A percentile compares a stretch with the other conserved stretches of the same genome.
These are phyloP conservation scores for Tetrao urogallus DNA, from an alignment of 2,113 vertebrate species.

Conservation along the genomic window DNA sequence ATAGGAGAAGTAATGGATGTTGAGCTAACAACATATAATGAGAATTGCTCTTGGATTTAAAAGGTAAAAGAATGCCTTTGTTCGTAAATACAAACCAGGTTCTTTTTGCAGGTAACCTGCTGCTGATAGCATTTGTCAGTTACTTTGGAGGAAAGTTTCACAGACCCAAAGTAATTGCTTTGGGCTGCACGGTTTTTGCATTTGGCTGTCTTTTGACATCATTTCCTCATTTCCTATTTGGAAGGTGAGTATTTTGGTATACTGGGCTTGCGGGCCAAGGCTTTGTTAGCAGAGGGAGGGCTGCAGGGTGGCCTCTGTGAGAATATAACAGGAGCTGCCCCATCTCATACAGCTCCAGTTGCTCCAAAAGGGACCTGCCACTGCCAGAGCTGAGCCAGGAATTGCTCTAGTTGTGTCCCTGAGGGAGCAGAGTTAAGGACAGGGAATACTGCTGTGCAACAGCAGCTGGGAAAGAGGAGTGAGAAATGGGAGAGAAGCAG, in stretches of 20 bases:
- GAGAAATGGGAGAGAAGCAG: neutral
- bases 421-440: neutral
- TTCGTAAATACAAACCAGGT: neutral
- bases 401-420: neutral
- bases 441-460: neutral
- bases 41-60: neutral
- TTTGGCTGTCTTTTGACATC: slow-evolving; percentile 90
- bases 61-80: neutral
- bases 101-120: slow-evolving; percentile 86
- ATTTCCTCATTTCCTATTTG: slow-evolving; percentile 93
- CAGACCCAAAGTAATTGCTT: slow-evolving; percentile 88
- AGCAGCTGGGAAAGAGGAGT: neutral
- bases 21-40: neutral
- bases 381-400: neutral
- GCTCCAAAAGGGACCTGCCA: neutral
- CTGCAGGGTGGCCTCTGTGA: neutral
- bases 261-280: neutral
- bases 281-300: neutral
- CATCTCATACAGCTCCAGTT: neutral
- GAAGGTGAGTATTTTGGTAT: slow-evolving; percentile 78
- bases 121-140: slow-evolving; percentile 92
- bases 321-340: neutral
- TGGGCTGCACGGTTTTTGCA: slow-evolving; percentile 87
- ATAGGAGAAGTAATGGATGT: neutral
- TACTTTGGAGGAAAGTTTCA: slow-evolving; percentile 94